Percentiles rank a stretch among this genome's conserved stretches.
These are phyloP conservation scores for Phaenicophaeus curvirostris DNA, from an alignment of 2,797 vertebrate genomes.

Conservation along the genomic window DNA sequence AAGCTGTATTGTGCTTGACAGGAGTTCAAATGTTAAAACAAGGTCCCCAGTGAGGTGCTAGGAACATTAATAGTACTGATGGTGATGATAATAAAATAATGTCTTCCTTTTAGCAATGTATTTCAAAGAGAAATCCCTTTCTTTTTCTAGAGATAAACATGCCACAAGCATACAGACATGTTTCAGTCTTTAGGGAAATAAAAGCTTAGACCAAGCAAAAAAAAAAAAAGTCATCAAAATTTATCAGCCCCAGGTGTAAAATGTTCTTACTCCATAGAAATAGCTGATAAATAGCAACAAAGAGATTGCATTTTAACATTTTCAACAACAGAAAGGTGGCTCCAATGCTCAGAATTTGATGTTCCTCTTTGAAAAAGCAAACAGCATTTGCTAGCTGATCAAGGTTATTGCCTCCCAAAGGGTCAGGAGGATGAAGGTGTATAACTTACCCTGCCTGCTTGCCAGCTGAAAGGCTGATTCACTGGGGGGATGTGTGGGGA, in stretches of 20 bases:
- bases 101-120: background rate
- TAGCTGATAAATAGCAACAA: background rate
- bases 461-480: background rate
- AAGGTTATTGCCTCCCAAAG: background rate
- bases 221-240: background rate
- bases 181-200: background rate
- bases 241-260: background rate
- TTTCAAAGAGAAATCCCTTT: background rate
- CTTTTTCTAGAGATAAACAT: background rate
- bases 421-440: background rate
- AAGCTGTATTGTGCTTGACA: background rate
- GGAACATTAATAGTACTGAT: background rate
- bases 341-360: background rate
- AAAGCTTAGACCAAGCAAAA: background rate
- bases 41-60: background rate
- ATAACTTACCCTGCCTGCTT: background rate
- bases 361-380: background rate
- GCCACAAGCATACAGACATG: background rate
- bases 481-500: background rate
- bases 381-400: rapidly evolving
- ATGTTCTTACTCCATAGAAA: background rate
- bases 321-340: background rate
- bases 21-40: background rate
- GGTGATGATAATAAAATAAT: background rate
- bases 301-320: background rate